Conservation (phyloP, 2,113 vertebrate genomes). For the Platycercus adscitus region DNA sequence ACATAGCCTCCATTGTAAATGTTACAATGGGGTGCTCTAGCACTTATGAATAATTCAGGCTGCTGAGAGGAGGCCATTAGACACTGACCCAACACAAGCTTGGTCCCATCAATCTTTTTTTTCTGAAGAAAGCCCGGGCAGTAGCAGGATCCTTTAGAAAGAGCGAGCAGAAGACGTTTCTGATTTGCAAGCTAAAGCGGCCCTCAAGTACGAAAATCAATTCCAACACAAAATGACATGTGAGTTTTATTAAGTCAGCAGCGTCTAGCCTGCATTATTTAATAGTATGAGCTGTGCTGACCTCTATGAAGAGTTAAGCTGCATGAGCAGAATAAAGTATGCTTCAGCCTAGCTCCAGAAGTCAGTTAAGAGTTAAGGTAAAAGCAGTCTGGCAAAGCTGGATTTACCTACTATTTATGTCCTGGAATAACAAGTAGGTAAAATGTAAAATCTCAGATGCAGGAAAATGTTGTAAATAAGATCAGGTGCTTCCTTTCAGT, state of each 20-base stretch:
- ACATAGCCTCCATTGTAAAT: not conserved
- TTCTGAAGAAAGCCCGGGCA: slow-evolving; percentile 56
- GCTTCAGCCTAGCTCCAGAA: not conserved
- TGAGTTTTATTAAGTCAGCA: slow-evolving; percentile 74
- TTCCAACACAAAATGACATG: slow-evolving; percentile 71
- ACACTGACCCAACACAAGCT: slow-evolving; percentile 66
- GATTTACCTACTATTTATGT: not conserved
- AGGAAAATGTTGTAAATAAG: not conserved
- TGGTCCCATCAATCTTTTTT: slow-evolving; percentile 71
- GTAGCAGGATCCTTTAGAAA: slow-evolving; percentile 36
- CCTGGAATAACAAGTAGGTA: not conserved
- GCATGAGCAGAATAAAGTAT: slow-evolving; percentile 31
- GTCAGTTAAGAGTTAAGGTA: not conserved
- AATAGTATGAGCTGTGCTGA: slow-evolving; percentile 60
- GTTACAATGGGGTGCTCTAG: slow-evolving; percentile 37
- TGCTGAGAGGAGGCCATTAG: slow-evolving; percentile 55
- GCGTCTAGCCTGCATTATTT: slow-evolving; percentile 74
- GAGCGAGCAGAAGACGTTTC: slow-evolving; percentile 35
- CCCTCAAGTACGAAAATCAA: slow-evolving; percentile 74
- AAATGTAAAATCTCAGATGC: slow-evolving; percentile 5
- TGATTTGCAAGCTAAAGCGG: slow-evolving; percentile 73
- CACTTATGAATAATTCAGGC: slow-evolving; percentile 77
- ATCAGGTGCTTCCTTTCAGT: not conserved
- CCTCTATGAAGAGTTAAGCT: slow-evolving; percentile 71
- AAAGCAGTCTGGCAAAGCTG: not conserved